Base-by-base conservation (phyloP, 2,113 vertebrate genomes). In the Opisthocomus hoazin region DNA sequence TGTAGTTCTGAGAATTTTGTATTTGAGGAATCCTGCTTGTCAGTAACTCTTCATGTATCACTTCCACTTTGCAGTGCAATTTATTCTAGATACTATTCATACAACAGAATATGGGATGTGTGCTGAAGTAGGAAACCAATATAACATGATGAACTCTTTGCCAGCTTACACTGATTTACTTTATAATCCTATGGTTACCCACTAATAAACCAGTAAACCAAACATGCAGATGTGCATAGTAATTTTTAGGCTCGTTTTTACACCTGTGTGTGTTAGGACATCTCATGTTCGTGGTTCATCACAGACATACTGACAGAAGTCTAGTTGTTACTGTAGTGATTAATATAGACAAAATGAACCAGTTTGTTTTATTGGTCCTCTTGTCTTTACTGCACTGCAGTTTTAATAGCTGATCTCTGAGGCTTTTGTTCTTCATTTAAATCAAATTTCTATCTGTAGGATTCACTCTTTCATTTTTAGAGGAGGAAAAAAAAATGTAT, bases 401-500 rank as follows among this genome's bases (percentile, higher is more conserved):
- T 87, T 91, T 51, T 46, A 43, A 8, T 83, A 71, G 27, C 45
- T 76, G 48, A 73, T 57, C 45, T 90, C 61, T 58, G 26, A 61
- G n/a, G 50, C 32, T 92, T 87, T 57, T 6, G 6, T 77, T 77
- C 48, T 46, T 70, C 57, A 43, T 73, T 71, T 43, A 58, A 76
- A 65, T 71, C 8, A 48, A 27, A 16, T 56, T 93, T 90, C 5
- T 69, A 26, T 76, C 30, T 86, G n/a, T 84, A 78, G 51, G 48
- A 82, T 74, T 21, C 10, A 34, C 7, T 64, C 21, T 56, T 83
- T 30, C 12, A 4, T 37, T 89, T 17, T 34, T 75, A 17, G 0
- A 1, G 11, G 9, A 10, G 3, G 10, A 2, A n/a, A 2, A 10
- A 4, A 11, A n/a, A 48, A 69, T 6, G 2, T 45, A 19, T 26